Base-by-base conservation (phyloP, 2,797 vertebrate genomes). In the Pangasius larnaudii region DNA sequence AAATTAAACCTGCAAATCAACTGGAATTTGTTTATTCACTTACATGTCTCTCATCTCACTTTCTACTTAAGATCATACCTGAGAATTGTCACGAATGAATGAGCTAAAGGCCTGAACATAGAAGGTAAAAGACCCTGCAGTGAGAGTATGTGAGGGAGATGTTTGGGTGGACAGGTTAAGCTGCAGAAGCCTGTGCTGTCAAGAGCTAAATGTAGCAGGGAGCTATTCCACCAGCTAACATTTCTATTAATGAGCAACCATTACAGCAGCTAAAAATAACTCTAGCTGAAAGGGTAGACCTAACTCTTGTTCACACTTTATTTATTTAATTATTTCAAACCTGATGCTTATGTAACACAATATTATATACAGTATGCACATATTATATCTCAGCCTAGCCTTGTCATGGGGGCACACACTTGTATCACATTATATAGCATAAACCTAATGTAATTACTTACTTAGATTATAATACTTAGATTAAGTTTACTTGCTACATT, bases 221-320 rank as follows among this genome's bases (percentile, higher is more conserved):
- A 87, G 80, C 85, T 86, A 89, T 91, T 92, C 79, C 88, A 85
- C 56, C 22, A 56, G 78, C 85, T 88, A 92, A 91, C 89, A 92
- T 91, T 87, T 86, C 85, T 85, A 89, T 89, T 92, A 89, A 88
- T 79, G 77, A 92, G 84, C 49, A 91, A 86, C 84, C 84, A 92
- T 91, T 89, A 91, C 46, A 84, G 87, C 46, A 61, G 85, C 88
- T 89, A 63, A 90, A 90, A 91, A 91, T 89, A 92, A 82, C 87
- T 84, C n/a, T 22, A n/a, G 10, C 24, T 65, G 56, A 63, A 88
- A 84, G 39, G 63, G 65, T 69, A 91, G 77, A 59, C 77, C 61
- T 27, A 36, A 85, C 85, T 84, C 30, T 69, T n/a, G 19, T 42
- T 84, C 51, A 74, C 69, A 74, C 4, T 30, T 59, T 13, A 74